phyloP scores from a whole-genome alignment of 2,113 vertebrate genomes.

The Excalfactoria chinensis region DNA sequence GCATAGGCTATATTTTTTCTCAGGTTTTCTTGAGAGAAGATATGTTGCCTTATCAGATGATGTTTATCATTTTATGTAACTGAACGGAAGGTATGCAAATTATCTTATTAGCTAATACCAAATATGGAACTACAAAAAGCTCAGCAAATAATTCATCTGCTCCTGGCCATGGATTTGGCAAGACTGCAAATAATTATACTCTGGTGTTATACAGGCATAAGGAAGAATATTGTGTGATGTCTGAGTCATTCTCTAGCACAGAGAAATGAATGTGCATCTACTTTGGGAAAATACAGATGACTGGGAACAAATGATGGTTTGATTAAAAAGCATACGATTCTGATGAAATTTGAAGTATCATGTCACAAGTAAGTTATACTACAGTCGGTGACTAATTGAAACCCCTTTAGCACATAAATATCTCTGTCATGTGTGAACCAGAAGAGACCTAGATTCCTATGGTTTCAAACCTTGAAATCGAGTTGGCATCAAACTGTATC shows the following conservation, averaged over 20 bases:
- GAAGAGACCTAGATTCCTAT: slow-evolving; percentile 52
- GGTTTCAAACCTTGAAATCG: slow-evolving; percentile 46
- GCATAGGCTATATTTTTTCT: not conserved
- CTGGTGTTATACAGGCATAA: slow-evolving; percentile 1
- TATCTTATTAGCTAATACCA: slow-evolving; percentile 11
- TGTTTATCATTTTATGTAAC: not conserved
- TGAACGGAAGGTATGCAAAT: slow-evolving; percentile 21
- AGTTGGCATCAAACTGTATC: slow-evolving; percentile 43
- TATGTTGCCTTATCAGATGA: not conserved
- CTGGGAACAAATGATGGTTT: slow-evolving; percentile 56
- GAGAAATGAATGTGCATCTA: slow-evolving; percentile 35
- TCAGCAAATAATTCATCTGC: slow-evolving; percentile 38
- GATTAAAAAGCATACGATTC: slow-evolving; percentile 58
- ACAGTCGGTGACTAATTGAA: slow-evolving; percentile 24
- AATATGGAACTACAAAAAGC: slow-evolving; percentile 49
- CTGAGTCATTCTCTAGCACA: slow-evolving; percentile 33
- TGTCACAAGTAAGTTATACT: slow-evolving; percentile 43
- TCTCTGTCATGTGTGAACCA: slow-evolving; percentile 55
- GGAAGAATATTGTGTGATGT: slow-evolving; percentile 13
- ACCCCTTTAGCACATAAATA: slow-evolving; percentile 33
- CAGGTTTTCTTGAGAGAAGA: not conserved
- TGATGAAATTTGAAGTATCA: slow-evolving; percentile 33
- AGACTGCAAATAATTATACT: slow-evolving; percentile 17
- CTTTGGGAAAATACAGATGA: slow-evolving; percentile 52
- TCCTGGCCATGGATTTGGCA: slow-evolving; percentile 52